Conservation (phyloP, 92 coral and sea anemone genomes). For the Muricea muricata region DNA sequence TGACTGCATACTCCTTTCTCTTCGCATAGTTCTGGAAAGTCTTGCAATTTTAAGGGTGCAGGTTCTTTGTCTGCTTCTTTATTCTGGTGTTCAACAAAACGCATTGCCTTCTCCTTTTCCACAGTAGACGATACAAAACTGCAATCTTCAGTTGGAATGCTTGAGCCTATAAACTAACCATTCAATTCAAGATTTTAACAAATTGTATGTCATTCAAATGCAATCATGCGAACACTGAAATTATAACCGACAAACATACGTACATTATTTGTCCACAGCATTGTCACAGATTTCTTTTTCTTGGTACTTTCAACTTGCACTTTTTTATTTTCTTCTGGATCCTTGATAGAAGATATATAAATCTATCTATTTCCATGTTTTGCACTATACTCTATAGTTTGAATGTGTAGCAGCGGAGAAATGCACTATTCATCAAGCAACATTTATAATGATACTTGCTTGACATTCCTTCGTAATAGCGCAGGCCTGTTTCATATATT, state of each 20-base stretch:
- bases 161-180: slow-evolving; percentile 13
- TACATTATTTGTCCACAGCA: slow-evolving; percentile 8
- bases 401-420: background rate
- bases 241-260: background rate
- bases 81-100: background rate
- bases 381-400: background rate
- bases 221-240: background rate
- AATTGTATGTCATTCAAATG: background rate
- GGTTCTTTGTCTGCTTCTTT: slow-evolving; percentile 4
- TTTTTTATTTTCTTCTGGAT: background rate
- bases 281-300: background rate
- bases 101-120: background rate
- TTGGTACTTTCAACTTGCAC: background rate
- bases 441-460: background rate
- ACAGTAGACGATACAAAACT: background rate
- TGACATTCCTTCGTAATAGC: background rate
- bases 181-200: background rate
- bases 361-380: background rate
- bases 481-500: background rate
- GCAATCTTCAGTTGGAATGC: slow-evolving; percentile 9
- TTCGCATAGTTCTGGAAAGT: background rate
- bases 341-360: background rate
- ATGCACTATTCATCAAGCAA: background rate
- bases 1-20: background rate
- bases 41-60: background rate